phyloP scores from a whole-genome alignment of 2,888 invertebrate genomes.

The Caradrina kadenii region DNA sequence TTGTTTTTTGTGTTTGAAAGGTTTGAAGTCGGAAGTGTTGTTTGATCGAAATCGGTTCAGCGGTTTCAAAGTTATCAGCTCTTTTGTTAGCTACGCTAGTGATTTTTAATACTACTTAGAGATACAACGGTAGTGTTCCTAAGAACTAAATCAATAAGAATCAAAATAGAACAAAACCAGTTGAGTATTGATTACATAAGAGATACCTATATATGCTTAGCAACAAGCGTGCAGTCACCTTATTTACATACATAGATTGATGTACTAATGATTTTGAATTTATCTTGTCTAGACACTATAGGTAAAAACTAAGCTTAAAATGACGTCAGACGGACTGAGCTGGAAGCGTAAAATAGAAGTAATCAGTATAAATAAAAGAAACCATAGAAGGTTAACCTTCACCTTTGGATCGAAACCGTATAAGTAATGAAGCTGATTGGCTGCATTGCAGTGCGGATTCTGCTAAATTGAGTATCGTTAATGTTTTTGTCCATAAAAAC shows the following conservation, averaged over 20 bases:
- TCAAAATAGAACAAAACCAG: background rate
- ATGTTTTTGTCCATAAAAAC: background rate
- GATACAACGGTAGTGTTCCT: no score
- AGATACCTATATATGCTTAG: constrained; percentile 6
- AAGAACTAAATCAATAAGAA: background rate
- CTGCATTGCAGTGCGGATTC: constrained; percentile 29
- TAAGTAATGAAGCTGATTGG: constrained; percentile 43
- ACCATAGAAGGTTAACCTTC: constrained; percentile 52
- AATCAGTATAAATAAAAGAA: constrained; percentile 44
- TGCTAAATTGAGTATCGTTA: constrained; percentile 4
- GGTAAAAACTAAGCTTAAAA: constrained; percentile 3
- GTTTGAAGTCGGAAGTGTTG: no score
- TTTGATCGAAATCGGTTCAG: no score
- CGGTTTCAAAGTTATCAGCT: no score
- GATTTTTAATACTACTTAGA: no score
- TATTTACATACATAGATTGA: constrained; percentile 8
- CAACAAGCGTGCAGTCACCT: constrained; percentile 2
- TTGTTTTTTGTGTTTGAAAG: no score
- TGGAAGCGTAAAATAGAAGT: constrained; percentile 30
- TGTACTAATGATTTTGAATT: constrained; percentile 15
- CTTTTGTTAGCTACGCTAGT: no score
- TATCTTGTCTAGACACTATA: constrained; percentile 35
- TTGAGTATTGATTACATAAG: background rate
- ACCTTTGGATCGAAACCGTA: constrained; percentile 55
- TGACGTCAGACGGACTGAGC: constrained; percentile 26